A percentile compares a stretch with the other conserved stretches of the same genome.
Conservation (phyloP, 2,888 invertebrate species). For the Oligia fasciuncula region DNA sequence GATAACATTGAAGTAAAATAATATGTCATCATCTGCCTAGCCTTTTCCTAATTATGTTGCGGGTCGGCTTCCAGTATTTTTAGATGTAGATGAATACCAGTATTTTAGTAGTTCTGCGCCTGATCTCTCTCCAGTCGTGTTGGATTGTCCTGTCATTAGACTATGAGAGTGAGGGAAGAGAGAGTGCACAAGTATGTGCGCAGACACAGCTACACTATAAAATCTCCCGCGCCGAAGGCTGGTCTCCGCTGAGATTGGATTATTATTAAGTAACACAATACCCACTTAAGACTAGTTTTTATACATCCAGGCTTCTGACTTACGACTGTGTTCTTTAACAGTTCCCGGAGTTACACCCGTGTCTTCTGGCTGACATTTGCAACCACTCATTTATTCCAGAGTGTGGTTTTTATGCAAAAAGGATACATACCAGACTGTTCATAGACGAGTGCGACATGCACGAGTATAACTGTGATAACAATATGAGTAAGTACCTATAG, state of each 20-base stretch:
- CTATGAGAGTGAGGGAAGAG: background rate
- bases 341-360: conserved; percentile 72
- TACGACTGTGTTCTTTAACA: background rate
- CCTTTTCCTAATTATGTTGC: background rate
- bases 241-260: background rate
- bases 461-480: conserved; percentile 81
- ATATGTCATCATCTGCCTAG: background rate
- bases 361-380: conserved; percentile 79
- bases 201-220: background rate
- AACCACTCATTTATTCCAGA: conserved; percentile 83
- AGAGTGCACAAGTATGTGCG: background rate
- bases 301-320: background rate
- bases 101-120: background rate
- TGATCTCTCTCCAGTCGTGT: background rate
- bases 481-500: conserved; percentile 64
- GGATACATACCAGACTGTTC: conserved; percentile 70
- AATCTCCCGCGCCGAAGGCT: background rate
- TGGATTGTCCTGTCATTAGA: background rate
- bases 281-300: background rate
- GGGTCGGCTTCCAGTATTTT: background rate
- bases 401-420: conserved; percentile 72
- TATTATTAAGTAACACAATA: too few relatives aligned
- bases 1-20: background rate
- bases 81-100: background rate
- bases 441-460: conserved; percentile 80